These are phyloP conservation scores for Cheilosia impressa DNA, from an alignment of 2,888 invertebrate species.

Conservation along the genomic window DNA sequence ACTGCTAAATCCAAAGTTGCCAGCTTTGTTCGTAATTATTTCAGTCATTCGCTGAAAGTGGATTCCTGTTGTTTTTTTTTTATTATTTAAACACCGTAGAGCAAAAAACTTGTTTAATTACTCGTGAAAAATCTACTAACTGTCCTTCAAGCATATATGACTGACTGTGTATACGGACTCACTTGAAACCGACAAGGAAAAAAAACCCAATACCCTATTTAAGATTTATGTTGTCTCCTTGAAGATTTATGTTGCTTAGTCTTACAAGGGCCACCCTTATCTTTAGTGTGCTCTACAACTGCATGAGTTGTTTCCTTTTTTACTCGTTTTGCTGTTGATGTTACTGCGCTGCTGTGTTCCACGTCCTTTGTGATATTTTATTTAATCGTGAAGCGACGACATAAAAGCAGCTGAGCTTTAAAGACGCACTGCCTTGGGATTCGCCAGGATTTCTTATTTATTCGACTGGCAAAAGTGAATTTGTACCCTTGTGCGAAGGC, in stretches of 20 bases:
- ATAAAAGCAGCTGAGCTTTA: constrained; percentile 26
- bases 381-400: constrained; percentile 23
- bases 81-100: constrained; percentile 6
- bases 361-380: constrained; percentile 29
- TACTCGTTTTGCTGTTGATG: constrained; percentile 2
- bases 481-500: not conserved
- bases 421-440: constrained; percentile 19
- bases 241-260: constrained; percentile 38
- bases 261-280: constrained; percentile 4
- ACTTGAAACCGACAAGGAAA: not conserved
- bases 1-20: not conserved
- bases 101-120: constrained; percentile 1
- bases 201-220: constrained; percentile 12
- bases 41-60: constrained; percentile 1
- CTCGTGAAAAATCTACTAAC: constrained; percentile 4
- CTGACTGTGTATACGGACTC: not conserved
- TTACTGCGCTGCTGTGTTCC: not conserved
- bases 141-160: constrained; percentile 11
- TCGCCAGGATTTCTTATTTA: not conserved
- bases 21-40: constrained; percentile 18
- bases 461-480: not conserved
- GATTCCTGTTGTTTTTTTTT: not conserved
- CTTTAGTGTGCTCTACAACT: not conserved
- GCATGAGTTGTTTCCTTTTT: not conserved
- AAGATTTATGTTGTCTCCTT: constrained; percentile 37